Percentiles rank a stretch among this genome's conserved stretches.
phyloP scores from a whole-genome alignment of 23 tunicate genomes.

The Trididemnum clinides region DNA sequence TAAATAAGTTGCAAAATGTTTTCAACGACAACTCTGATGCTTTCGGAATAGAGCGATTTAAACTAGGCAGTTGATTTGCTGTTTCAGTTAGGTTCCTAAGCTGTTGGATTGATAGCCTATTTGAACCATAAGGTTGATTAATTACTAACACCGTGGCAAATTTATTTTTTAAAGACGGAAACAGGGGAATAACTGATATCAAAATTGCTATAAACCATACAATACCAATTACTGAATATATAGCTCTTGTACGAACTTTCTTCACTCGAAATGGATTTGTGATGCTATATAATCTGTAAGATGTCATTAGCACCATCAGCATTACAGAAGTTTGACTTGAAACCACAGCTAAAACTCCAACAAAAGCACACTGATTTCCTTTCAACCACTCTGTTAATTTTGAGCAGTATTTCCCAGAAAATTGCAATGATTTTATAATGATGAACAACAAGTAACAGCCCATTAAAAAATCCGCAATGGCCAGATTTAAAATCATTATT shows the following conservation, averaged over 20 bases:
- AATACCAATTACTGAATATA: slow-evolving; percentile 7
- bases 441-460: slow-evolving; percentile 55
- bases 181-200: slow-evolving; percentile 33
- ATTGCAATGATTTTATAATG: slow-evolving; percentile 31
- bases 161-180: background rate
- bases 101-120: background rate
- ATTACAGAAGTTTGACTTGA: slow-evolving; percentile 68
- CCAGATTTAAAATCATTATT: slow-evolving; percentile 63
- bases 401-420: slow-evolving; percentile 47
- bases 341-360: slow-evolving; percentile 55
- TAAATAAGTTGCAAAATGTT: slow-evolving; percentile 2
- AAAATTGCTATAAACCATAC: slow-evolving; percentile 45
- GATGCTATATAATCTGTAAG: slow-evolving; percentile 58
- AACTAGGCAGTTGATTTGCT: background rate
- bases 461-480: slow-evolving; percentile 66
- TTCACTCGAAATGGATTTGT: slow-evolving; percentile 51
- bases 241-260: slow-evolving; percentile 18
- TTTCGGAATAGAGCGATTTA: background rate
- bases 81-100: background rate
- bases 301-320: slow-evolving; percentile 75
- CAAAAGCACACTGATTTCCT: slow-evolving; percentile 30
- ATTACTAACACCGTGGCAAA: background rate
- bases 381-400: slow-evolving; percentile 37
- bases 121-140: slow-evolving; percentile 21
- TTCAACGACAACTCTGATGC: background rate